Base-by-base conservation (phyloP, 2,888 invertebrate genomes). In the Proisotoma minuta region DNA sequence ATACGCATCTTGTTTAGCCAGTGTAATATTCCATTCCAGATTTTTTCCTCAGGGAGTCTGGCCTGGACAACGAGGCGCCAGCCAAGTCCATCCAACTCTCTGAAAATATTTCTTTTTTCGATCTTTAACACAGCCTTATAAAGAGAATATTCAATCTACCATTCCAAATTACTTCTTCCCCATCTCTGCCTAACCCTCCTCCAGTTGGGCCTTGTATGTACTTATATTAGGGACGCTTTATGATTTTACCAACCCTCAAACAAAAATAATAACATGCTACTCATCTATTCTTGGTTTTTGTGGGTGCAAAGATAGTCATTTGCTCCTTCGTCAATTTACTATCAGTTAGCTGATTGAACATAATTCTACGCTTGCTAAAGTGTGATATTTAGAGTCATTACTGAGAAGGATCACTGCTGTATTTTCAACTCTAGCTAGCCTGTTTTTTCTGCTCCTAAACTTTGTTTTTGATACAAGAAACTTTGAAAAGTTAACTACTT, bases 321-420 rank as follows among this genome's bases (percentile, higher is more conserved):
- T 54, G 22, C 54, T 24, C 54, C 54, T 39, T 12, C 20, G 40
- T 54, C 54, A 54, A 54, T 54, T 54, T 39, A 54, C 39, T 54
- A 39, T 10, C 23, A 20, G 34, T 34, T 39, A 54, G 20, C 51
- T 51, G 28, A 27, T 29, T 51, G 28, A 27, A 34, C 8, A 34
- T 34, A 12, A 8, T 34, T 34, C 34, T 34, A 8, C 12, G 34
- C 34, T 34, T 12, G 34, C 34, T 34, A 34, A 8, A 8, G n/a
- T n/a, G n/a, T n/a, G n/a, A n/a, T n/a, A n/a, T n/a, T n/a, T n/a
- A n/a, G n/a, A 34, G 34, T 34, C 8, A 34, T 34, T 10, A 34
- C 34, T 8, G 34, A 34, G 8, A 12, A 12, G 12, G 34, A 34
- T 34, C 8, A 34, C 12, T 34, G 34, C n/a, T n/a, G n/a, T n/a